These are phyloP conservation scores for Tarsius wallacei DNA, from an alignment of 2,797 vertebrate species.

Conservation along the genomic window DNA sequence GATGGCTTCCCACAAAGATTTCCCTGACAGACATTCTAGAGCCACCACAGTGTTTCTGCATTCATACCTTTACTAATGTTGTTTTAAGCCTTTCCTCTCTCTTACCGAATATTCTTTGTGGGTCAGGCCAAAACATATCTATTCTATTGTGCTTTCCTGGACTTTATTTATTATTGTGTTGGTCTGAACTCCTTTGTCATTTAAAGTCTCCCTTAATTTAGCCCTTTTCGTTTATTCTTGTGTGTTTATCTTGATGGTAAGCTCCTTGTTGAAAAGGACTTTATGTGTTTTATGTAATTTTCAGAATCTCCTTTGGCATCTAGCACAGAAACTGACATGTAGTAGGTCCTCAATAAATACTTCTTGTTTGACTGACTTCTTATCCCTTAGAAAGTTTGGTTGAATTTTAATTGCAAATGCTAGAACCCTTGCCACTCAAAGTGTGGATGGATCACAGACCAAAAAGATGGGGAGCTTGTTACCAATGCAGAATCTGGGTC, in stretches of 20 bases:
- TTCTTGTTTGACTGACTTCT: neutral
- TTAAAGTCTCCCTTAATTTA: slow-evolving; percentile 21
- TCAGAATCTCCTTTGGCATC: neutral
- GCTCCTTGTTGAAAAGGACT: neutral
- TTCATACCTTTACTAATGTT: neutral
- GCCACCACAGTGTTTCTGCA: neutral
- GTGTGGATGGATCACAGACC: neutral
- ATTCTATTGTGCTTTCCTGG: neutral
- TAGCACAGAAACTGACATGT: neutral
- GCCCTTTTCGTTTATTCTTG: neutral
- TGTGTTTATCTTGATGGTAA: slow-evolving; percentile 25
- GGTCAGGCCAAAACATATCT: neutral
- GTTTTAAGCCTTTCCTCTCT: neutral
- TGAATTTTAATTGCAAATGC: neutral
- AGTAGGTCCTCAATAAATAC: neutral
- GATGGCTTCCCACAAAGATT: neutral
- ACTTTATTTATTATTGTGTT: slow-evolving; percentile 36
- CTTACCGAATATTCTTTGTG: neutral
- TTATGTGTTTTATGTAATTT: neutral
- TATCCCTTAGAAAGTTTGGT: neutral
- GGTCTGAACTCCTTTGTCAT: neutral
- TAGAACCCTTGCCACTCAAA: neutral
- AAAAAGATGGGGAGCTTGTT: neutral
- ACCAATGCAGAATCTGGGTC: neutral
- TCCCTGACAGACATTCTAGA: neutral